phyloP scores from a whole-genome alignment of 1,140 invertebrate species.

The Heliconius hermathena region DNA sequence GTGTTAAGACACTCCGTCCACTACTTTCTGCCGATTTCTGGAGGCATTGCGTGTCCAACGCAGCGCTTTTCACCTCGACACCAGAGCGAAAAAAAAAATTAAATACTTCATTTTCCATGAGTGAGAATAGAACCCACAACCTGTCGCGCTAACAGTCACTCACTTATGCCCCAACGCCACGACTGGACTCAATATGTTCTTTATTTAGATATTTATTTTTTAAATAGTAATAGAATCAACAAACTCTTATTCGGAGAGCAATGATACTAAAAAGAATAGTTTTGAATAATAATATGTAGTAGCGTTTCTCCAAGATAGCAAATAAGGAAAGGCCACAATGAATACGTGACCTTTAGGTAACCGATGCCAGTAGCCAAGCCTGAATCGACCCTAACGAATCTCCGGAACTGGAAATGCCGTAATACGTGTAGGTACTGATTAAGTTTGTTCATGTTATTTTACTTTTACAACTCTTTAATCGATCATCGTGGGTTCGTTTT shows the following conservation, averaged over 20 bases:
- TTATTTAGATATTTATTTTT: too few species aligned
- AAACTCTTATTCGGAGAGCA: background rate
- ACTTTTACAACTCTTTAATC: background rate
- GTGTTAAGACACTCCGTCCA: too few species aligned
- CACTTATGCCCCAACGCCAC: too few species aligned
- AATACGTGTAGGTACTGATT: background rate
- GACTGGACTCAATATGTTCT: too few species aligned
- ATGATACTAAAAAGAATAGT: background rate
- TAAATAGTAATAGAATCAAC: background rate
- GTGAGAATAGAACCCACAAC: too few species aligned
- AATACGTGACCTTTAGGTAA: background rate
- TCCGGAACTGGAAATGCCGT: background rate
- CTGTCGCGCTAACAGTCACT: too few species aligned
- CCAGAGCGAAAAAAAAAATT: too few species aligned
- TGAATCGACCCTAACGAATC: background rate
- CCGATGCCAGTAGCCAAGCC: background rate
- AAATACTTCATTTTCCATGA: too few species aligned
- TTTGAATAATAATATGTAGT: background rate
- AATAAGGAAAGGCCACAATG: background rate
- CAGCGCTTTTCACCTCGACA: too few species aligned
- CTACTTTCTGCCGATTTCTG: too few species aligned
- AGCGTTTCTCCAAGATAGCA: background rate
- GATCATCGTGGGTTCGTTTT: background rate
- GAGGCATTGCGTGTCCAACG: too few species aligned
- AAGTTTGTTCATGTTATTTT: background rate